A percentile compares a stretch with the other conserved stretches of the same genome.
These are phyloP conservation scores for Alauda arvensis DNA, from an alignment of 2,797 vertebrate species.

Conservation along the genomic window DNA sequence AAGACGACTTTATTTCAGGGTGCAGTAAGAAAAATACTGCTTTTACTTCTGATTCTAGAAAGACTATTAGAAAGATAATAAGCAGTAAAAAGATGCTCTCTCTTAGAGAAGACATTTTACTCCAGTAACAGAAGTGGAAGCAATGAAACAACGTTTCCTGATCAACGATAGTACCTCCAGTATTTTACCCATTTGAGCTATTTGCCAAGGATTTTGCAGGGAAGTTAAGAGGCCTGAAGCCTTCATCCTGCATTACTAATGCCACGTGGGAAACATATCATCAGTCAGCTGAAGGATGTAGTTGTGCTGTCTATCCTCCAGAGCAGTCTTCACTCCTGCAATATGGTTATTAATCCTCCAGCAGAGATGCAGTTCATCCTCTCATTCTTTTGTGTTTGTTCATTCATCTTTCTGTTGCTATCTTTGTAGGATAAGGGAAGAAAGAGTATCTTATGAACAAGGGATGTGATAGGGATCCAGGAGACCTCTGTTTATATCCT, in stretches of 20 bases:
- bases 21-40: not conserved
- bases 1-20: not conserved
- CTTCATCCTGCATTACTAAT: not conserved
- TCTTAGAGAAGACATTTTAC: not conserved
- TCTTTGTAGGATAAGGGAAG: not conserved
- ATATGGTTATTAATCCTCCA: not conserved
- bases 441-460: not conserved
- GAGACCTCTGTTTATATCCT: not conserved
- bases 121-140: not conserved
- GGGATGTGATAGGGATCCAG: not conserved
- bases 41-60: conserved; percentile 25
- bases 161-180: not conserved
- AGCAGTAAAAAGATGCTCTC: not conserved
- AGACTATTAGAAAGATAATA: not conserved
- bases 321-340: not conserved
- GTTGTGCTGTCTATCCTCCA: not conserved
- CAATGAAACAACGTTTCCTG: not conserved
- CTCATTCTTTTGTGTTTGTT: not conserved
- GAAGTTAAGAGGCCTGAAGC: not conserved
- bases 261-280: accelerated
- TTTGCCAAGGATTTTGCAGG: not conserved
- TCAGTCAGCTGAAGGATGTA: not conserved
- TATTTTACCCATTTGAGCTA: not conserved
- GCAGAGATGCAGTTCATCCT: not conserved
- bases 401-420: not conserved